Base-by-base conservation (phyloP, 2,888 invertebrate species). In the Synergus itoensis region DNA sequence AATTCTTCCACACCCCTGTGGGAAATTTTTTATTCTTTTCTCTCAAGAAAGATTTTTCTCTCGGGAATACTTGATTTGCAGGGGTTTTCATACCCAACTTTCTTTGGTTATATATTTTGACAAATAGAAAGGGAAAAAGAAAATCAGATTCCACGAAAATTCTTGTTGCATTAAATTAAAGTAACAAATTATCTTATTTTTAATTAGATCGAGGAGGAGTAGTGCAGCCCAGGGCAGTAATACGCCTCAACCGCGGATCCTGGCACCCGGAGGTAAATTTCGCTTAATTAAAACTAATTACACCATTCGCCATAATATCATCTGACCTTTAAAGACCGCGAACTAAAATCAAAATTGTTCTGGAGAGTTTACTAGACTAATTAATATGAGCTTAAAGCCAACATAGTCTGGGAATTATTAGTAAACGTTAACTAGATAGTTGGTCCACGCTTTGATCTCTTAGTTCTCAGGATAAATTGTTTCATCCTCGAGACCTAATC, bases 201-300 rank as follows among this genome's bases (percentile, higher is more conserved):
- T 5, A 40, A 43, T 77, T 94, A 96, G 96, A 93, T 96, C 96
- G 84, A 94, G 96, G 89, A 95, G 96, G 91, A 96, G 96, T 85
- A 96, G 96, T 83, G 96, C 95, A 82, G 95, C 95, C 86, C 94
- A 96, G 80, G 93, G 95, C 82, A 94, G 95, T 87, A 94, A 95
- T 86, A 95, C 96, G 87, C 95, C 96, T 78, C 96, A 96, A 91
- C 94, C 95, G 84, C 95, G 95, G 92, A 95, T 95, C 92, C 92
- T 96, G 88, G 95, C 94, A 88, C 95, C 95, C 82, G 96, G 96
- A 94, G 96, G 96, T 96, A 93, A 94, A n/a, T 60, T 16, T 73
- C 53, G 36, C n/a, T 21, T 63, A 76, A 69, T 60, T 62, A 83
- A 65, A n/a, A 62, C 69, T 65, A 41, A 75, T 57, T n/a, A n/a